phyloP scores from a whole-genome alignment of 2,888 invertebrate genomes.

The Dyspetes luteomarginatus region DNA sequence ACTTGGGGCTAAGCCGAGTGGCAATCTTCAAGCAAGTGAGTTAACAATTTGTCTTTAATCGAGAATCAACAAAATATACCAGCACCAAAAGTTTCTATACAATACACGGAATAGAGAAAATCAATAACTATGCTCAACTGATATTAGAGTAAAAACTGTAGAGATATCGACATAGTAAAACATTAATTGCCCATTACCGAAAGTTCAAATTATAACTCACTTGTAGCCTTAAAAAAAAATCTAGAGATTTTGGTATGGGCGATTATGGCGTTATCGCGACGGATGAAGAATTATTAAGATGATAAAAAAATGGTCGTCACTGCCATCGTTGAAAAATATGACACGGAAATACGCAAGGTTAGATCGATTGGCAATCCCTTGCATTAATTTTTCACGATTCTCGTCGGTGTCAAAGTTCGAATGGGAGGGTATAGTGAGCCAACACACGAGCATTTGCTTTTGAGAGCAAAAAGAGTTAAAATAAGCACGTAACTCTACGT shows the following conservation, averaged over 20 bases:
- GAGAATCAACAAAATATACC: background rate
- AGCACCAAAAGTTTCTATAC: background rate
- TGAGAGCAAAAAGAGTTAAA: conserved; percentile 64
- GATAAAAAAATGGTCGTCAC: background rate
- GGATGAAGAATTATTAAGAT: too few relatives aligned
- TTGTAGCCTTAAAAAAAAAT: too few relatives aligned
- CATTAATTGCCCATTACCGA: too few relatives aligned
- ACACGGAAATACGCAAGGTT: background rate
- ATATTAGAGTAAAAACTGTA: too few relatives aligned
- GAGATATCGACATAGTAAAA: too few relatives aligned
- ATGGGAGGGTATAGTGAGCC: conserved; percentile 39
- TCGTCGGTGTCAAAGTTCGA: conserved; percentile 54
- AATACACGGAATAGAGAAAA: too few relatives aligned
- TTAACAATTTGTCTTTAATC: conserved; percentile 63
- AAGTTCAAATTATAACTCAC: background rate
- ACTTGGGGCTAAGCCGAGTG: conserved; percentile 97
- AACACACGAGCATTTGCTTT: conserved; percentile 50
- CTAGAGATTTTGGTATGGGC: too few relatives aligned
- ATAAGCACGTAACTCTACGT: conserved; percentile 56
- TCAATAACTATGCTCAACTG: too few relatives aligned
- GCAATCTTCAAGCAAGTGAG: conserved; percentile 92
- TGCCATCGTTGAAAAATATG: background rate
- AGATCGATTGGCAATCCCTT: conserved; percentile 68
- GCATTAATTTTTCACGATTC: conserved; percentile 72
- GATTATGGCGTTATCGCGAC: background rate